These are phyloP conservation scores for Aleadryas rufinucha DNA, from an alignment of 2,113 vertebrate species.

Conservation along the genomic window DNA sequence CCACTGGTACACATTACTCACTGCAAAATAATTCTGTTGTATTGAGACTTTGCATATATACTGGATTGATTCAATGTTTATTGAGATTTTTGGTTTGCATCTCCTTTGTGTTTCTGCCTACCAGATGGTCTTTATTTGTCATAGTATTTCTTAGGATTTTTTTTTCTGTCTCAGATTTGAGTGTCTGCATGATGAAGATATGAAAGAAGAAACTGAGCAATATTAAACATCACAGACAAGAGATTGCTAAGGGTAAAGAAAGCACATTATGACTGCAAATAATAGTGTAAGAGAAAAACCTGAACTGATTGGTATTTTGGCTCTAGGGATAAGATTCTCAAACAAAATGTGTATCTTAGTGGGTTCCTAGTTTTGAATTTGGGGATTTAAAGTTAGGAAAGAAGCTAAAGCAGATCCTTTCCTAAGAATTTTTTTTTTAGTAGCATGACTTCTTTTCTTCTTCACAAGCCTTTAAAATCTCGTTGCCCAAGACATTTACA, in stretches of 20 bases:
- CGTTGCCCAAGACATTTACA: neutral
- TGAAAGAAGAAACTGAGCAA: neutral
- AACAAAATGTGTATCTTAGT: neutral
- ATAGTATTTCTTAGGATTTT: slow-evolving; percentile 23
- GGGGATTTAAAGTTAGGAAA: neutral
- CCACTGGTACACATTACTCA: slow-evolving; percentile 13
- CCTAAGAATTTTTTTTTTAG: neutral
- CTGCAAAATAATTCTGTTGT: slow-evolving; percentile 30
- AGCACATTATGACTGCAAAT: neutral
- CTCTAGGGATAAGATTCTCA: neutral
- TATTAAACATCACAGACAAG: slow-evolving; percentile 12
- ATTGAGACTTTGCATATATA: neutral
- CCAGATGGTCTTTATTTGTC: slow-evolving; percentile 44
- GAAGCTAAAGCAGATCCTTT: neutral
- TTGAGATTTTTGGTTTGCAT: slow-evolving; percentile 47
- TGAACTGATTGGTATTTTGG: neutral
- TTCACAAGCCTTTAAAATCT: neutral
- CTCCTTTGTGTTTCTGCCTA: slow-evolving; percentile 51
- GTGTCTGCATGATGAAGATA: neutral
- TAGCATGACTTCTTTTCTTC: neutral
- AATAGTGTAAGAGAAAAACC: neutral
- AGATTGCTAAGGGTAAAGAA: neutral
- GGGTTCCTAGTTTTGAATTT: neutral
- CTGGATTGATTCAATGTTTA: slow-evolving; percentile 61
- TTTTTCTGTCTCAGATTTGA: slow-evolving; percentile 20